Base-by-base conservation (phyloP, 2,888 invertebrate genomes). In the Chymomyza fuscimana region DNA sequence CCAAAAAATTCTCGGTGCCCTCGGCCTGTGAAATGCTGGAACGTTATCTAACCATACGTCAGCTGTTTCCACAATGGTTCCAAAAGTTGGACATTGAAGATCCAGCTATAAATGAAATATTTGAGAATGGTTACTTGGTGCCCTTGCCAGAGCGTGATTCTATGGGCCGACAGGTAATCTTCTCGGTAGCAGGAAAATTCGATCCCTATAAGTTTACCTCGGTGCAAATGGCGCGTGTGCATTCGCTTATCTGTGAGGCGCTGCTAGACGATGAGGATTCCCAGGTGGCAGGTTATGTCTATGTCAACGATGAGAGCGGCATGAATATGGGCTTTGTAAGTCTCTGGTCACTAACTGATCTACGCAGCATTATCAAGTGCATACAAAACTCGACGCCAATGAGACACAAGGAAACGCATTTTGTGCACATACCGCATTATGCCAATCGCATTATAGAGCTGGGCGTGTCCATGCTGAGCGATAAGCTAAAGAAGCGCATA, bases 381-480 rank as follows among this genome's bases (percentile, higher is more conserved):
- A 77, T 84, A 73, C 82, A 96, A 95, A 96, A 96, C 90, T 96
- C 97, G 1, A 96, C 97, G 19, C 98, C 98, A 2, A 96, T 97
- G 96, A 93, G 97, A 25, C 97, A 97, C 92, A 97, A 97, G 91
- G 94, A 95, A 80, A 96, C 97, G 0, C 97, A 97, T 89, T 96
- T 97, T 87, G 93, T 97, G 70, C 97, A 97, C 90, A 95, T 97
- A 73, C 97, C 97, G 1, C 93, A 94, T 61, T 96, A 95, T 86
- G 96, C 97, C 15, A 94, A 95, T 12, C 95, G 96, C 89, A 93
- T 97, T 81, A 95, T 97, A 83, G 97, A 97, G 90, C 95, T 97
- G 88, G 95, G 95, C 7, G 94, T 96, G 61, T 95, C 96, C 4
- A 93, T 97, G 78, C 93, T 98, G 15, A 97, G 95, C 82, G 96